Evolutionary conservation across 2,797 vertebrate species (phyloP), one percentile per base, ranked within the genome.

Genomic region (Sebastes trivittatus): DNA sequence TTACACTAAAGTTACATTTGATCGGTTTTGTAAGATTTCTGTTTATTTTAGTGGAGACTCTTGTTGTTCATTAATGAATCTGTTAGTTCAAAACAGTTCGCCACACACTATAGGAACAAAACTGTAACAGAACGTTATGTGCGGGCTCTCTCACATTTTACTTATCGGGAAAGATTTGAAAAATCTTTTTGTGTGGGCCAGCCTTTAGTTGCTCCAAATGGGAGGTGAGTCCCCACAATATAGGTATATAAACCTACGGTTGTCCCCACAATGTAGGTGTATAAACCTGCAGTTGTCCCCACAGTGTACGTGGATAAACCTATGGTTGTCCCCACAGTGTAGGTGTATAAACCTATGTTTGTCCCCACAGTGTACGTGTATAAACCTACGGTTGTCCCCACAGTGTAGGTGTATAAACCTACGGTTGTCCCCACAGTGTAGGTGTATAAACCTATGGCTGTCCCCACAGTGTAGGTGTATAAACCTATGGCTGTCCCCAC

Each of bases 261-360:
- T 38, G 36, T 38, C 36, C 13, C 36, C 36, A 38, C 11, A 38
- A 2, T 38, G 13, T 14, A 38, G 2, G n/a, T 54, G 1, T 54
- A 38, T 14, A 38, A 38, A 38, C 11, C 36, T 38, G 14, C 0
- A 2, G 5, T 4, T 52, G 49, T 52, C 18, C 49, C 18, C 9
- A 54, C 4, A 16, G 5, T n/a, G n/a, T 16, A 42, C 0, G 1
- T 42, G 4, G 1, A 5, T n/a, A n/a, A 54, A n/a, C n/a, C 4
- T 60, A 11, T 0, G 3, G 10, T 0, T 42, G 32, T 34, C 32
- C 32, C 32, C 32, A 34, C 1, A 34, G 3, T 34, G 32, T 34
- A 34, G 0, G 10, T 34, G 3, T 4, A 11, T 34, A 11, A 34
- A 34, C 34, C 34, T 34, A 34, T 0, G 0, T 0, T 4, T 36